These are phyloP conservation scores for Diachrysia chrysitis DNA, from an alignment of 2,888 invertebrate genomes.

Conservation along the genomic window DNA sequence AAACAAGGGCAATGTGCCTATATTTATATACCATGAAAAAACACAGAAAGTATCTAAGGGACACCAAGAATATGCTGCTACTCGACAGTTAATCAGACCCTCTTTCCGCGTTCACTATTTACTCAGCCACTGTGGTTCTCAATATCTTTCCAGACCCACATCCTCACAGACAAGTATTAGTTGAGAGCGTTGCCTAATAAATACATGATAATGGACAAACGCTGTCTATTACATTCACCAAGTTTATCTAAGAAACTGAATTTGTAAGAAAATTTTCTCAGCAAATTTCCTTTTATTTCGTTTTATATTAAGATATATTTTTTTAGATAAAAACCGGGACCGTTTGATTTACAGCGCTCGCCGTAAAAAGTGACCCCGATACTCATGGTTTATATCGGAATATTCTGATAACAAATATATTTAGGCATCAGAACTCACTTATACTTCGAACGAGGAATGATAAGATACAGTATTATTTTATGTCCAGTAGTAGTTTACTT, in stretches of 20 bases:
- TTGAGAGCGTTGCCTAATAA: conserved; percentile 66
- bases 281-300: conserved; percentile 62
- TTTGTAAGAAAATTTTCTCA: conserved; percentile 65
- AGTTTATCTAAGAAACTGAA: conserved; percentile 73
- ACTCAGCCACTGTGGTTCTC: conserved; percentile 14
- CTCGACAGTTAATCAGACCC: conserved; percentile 2
- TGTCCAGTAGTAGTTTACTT: background rate
- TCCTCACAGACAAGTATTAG: conserved; percentile 25
- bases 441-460: conserved; percentile 1
- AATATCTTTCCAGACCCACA: conserved; percentile 17
- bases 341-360: conserved; percentile 71
- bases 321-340: conserved; percentile 67
- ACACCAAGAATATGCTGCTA: background rate
- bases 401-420: conserved; percentile 10
- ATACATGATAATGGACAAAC: conserved; percentile 76
- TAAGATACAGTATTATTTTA: background rate
- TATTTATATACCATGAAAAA: too few species aligned
- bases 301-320: conserved; percentile 67
- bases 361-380: conserved; percentile 62
- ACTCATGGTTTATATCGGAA: conserved; percentile 34
- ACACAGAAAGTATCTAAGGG: background rate
- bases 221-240: conserved; percentile 72
- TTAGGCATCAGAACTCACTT: background rate
- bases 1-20: background rate
- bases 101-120: conserved; percentile 12